Base-by-base conservation (phyloP, 2,888 invertebrate species). In the Sinohyriopsis cumingii region DNA sequence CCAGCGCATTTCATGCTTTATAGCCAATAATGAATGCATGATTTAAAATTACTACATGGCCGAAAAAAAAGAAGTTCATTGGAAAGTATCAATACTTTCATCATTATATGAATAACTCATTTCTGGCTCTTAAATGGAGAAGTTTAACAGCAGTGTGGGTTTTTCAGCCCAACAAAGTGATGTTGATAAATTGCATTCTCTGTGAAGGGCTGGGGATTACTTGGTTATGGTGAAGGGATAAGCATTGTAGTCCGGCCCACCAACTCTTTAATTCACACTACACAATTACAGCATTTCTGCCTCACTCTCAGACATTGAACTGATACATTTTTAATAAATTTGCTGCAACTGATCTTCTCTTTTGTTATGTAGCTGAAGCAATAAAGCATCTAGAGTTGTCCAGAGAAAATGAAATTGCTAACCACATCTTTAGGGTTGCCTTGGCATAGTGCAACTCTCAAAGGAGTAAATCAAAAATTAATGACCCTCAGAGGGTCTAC, bases 331-430 rank as follows among this genome's bases (percentile, higher is more conserved):
- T 75, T 63, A 76, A 73, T 71, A 68, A 73, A 69, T 73, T 67
- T 59, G 62, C 65, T 55, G 67, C 64, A 67, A 56, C 62, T 59
- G 69, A 69, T 55, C 55, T 28, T 9, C 57, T 69, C 64, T 65
- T 73, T 73, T 71, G 69, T 25, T 69, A 63, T 60, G 65, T 59
- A 73, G 65, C 63, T 64, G 33, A 63, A 64, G 75, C 71, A 76
- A 80, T 77, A 80, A 80, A 80, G 73, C 72, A 71, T 63, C 68
- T 65, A 69, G 67, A 75, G 71, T 72, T 75, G 68, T 75, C 68
- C 62, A 68, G 71, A 71, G 74, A 71, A 75, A 73, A 80, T 78
- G 78, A 81, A 79, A 81, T 81, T 75, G 78, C 78, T 77, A 33
- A 67, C 67, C 71, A 72, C 68, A 59, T 68, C 67, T 64, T 67